These are phyloP conservation scores for Campoplex nolae DNA, from an alignment of 2,888 invertebrate species.

Conservation along the genomic window DNA sequence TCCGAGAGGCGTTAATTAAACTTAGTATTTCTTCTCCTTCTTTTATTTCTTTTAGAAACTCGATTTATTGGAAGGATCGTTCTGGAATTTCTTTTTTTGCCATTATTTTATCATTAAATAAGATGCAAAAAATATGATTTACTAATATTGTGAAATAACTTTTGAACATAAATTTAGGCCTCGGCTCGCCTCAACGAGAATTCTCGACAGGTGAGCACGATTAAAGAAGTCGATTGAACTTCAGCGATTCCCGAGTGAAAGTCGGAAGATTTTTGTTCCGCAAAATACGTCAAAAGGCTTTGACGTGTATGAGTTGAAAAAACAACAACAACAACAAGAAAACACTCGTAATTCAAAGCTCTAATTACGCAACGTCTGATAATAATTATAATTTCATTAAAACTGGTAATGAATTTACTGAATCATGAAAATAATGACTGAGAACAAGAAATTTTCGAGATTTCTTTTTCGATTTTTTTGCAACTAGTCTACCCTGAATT, in stretches of 20 bases:
- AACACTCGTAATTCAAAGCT: background rate
- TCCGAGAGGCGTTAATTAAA: background rate
- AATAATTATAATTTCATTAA: background rate
- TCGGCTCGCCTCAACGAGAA: background rate
- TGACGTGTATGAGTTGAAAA: background rate
- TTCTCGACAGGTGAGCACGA: slow-evolving; percentile 47
- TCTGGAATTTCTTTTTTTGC: background rate
- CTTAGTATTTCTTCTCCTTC: background rate
- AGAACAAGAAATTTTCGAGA: background rate
- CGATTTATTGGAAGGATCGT: slow-evolving; percentile 49
- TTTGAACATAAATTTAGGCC: background rate
- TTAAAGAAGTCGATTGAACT: slow-evolving; percentile 59
- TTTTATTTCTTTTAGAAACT: slow-evolving; percentile 35
- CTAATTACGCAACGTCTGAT: background rate
- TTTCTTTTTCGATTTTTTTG: no score
- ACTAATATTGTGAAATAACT: slow-evolving; percentile 15
- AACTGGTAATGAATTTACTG: background rate
- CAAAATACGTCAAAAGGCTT: slow-evolving; percentile 7
- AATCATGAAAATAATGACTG: background rate
- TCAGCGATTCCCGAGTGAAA: slow-evolving; percentile 57
- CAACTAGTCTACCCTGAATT: background rate
- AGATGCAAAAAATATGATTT: slow-evolving; percentile 8
- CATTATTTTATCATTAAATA: background rate
- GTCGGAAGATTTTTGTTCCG: slow-evolving; percentile 52
- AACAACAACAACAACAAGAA: background rate